Evolutionary conservation across 2,888 invertebrate species (phyloP).

Genomic region (Ichneumoninae sp.): DNA sequence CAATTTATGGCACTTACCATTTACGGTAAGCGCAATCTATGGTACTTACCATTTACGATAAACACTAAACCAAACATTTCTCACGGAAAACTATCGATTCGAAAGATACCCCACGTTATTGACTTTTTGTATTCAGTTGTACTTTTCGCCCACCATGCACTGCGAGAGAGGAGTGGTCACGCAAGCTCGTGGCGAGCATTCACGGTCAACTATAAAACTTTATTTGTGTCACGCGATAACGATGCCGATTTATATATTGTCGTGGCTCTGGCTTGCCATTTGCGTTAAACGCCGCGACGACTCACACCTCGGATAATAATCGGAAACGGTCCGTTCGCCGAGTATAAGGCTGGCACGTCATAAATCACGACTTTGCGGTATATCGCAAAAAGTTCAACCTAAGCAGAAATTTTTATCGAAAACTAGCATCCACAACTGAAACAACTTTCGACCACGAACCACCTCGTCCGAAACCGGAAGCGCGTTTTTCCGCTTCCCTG

Average conservation of each 20-base stretch:
- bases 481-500: not conserved
- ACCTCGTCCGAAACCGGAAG: not conserved
- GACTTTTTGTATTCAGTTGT: no score
- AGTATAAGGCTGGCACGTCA: not conserved
- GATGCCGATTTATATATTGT: constrained; percentile 28
- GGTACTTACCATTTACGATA: no score
- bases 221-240: constrained; percentile 26
- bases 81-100: no score
- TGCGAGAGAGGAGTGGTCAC: no score
- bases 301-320: constrained; percentile 19
- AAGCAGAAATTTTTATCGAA: no score
- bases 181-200: not conserved
- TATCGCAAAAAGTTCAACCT: not conserved
- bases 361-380: not conserved
- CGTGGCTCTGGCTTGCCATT: constrained; percentile 11
- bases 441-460: not conserved
- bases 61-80: no score
- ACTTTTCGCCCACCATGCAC: not conserved
- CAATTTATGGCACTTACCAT: no score
- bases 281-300: constrained; percentile 22
- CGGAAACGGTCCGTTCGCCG: not conserved
- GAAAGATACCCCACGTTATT: no score
- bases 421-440: not conserved
- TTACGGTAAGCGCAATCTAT: no score
- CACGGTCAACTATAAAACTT: constrained; percentile 9